Conservation (phyloP, 1,140 invertebrate genomes). For the Microplitis mediator region DNA sequence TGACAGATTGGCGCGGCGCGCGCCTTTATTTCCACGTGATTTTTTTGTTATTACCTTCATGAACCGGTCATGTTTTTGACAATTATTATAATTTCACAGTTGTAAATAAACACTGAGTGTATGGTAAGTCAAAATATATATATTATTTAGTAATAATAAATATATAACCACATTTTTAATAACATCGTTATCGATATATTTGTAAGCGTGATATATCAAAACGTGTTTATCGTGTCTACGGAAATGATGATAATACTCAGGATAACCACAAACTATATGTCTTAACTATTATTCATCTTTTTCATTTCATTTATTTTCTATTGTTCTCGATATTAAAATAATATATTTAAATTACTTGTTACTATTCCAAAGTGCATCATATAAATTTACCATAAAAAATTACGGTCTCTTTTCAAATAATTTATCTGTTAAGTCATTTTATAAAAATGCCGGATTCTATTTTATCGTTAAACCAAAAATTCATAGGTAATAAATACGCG, state of each 20-base stretch:
- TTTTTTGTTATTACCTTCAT: conserved; percentile 27
- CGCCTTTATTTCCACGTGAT: conserved; percentile 29
- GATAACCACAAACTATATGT: conserved; percentile 27
- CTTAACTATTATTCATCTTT: conserved; percentile 6
- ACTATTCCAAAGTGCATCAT: too few relatives aligned
- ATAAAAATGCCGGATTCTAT: conserved; percentile 22
- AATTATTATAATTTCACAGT: conserved; percentile 13
- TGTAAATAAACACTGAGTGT: conserved; percentile 14
- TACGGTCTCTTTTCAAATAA: not conserved
- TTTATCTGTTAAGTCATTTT: not conserved
- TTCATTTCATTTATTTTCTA: not conserved
- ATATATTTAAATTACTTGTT: not conserved
- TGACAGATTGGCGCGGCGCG: conserved; percentile 29
- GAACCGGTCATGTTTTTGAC: conserved; percentile 22
- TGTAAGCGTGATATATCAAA: not conserved
- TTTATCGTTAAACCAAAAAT: conserved; percentile 1
- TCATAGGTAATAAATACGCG: not conserved
- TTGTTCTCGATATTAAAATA: not conserved
- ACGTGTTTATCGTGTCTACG: conserved; percentile 22
- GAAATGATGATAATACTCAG: conserved; percentile 27
- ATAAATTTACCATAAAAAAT: not conserved
- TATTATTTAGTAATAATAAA: not conserved
- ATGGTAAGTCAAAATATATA: conserved; percentile 17
- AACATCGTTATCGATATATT: not conserved
- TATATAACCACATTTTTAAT: not conserved